These are phyloP conservation scores for Drosophila maculinotata DNA, from an alignment of 2,888 invertebrate species.

Conservation along the genomic window DNA sequence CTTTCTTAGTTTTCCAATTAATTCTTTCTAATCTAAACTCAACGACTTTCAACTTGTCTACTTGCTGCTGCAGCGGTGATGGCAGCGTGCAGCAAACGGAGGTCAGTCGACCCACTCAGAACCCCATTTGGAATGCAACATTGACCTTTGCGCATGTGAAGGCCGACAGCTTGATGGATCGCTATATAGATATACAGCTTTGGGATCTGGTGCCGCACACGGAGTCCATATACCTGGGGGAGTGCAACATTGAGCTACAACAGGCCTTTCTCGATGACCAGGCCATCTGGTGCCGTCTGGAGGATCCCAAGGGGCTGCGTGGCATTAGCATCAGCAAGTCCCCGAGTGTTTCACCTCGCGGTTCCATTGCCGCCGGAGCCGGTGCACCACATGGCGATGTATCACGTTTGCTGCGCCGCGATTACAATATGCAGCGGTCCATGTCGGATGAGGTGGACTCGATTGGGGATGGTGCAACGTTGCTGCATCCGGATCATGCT, in stretches of 20 bases:
- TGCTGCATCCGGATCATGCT: slow-evolving; percentile 94
- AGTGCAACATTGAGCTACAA: slow-evolving; percentile 88
- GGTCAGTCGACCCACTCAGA: slow-evolving; percentile 93
- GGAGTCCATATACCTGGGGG: slow-evolving; percentile 92
- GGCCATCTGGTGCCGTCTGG: slow-evolving; percentile 95
- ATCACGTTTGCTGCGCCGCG: slow-evolving; percentile 89
- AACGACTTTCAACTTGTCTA: not conserved
- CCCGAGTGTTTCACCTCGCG: slow-evolving; percentile 92
- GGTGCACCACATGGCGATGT: slow-evolving; percentile 87
- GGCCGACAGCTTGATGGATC: slow-evolving; percentile 91
- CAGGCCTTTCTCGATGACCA: slow-evolving; percentile 95
- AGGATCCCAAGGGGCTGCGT: slow-evolving; percentile 90
- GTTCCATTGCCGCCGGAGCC: slow-evolving; percentile 88
- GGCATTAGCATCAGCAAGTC: slow-evolving; percentile 87
- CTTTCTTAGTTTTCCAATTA: not conserved
- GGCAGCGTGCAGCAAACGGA: slow-evolving; percentile 92
- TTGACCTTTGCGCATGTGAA: slow-evolving; percentile 92
- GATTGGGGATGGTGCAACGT: slow-evolving; percentile 90
- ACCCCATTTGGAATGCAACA: slow-evolving; percentile 97
- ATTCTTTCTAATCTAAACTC: not conserved
- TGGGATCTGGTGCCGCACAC: slow-evolving; percentile 95
- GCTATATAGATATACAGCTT: slow-evolving; percentile 93
- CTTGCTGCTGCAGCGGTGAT: slow-evolving; percentile 88
- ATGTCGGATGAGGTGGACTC: slow-evolving; percentile 91
- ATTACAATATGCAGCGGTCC: slow-evolving; percentile 91